Evolutionary conservation across 2,888 invertebrate genomes (phyloP).

Genomic region (Papilio gigon): DNA sequence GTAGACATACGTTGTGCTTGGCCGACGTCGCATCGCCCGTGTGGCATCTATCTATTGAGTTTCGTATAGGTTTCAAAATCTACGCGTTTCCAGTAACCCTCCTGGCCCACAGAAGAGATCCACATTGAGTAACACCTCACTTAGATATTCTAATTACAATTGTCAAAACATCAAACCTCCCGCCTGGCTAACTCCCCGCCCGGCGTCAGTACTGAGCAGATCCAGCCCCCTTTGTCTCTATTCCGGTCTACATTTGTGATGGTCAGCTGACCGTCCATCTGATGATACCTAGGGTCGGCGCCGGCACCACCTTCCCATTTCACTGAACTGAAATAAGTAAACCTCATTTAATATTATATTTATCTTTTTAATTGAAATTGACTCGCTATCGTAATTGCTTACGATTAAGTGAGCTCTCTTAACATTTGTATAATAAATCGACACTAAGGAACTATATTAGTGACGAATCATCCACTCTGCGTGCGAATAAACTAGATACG

Average conservation of each 20-base stretch:
- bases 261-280: conserved; percentile 82
- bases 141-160: conserved; percentile 52
- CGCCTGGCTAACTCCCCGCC: conserved; percentile 89
- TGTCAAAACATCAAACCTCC: conserved; percentile 80
- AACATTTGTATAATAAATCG: too few relatives aligned
- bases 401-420: too few relatives aligned
- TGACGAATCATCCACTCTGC: too few relatives aligned
- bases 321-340: conserved; percentile 77
- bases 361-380: background rate
- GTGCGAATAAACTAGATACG: background rate
- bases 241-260: conserved; percentile 84
- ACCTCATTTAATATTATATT: background rate
- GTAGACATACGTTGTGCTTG: too few relatives aligned
- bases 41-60: background rate
- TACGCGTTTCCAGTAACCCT: too few relatives aligned
- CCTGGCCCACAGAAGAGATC: too few relatives aligned
- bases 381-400: too few relatives aligned
- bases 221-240: conserved; percentile 90
- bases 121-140: too few relatives aligned
- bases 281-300: conserved; percentile 78
- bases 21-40: background rate
- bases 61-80: too few relatives aligned
- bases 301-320: conserved; percentile 85
- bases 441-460: too few relatives aligned
- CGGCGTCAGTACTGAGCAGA: conserved; percentile 88